phyloP scores from a whole-genome alignment of 2,888 invertebrate species.

The Tortrix viridana region DNA sequence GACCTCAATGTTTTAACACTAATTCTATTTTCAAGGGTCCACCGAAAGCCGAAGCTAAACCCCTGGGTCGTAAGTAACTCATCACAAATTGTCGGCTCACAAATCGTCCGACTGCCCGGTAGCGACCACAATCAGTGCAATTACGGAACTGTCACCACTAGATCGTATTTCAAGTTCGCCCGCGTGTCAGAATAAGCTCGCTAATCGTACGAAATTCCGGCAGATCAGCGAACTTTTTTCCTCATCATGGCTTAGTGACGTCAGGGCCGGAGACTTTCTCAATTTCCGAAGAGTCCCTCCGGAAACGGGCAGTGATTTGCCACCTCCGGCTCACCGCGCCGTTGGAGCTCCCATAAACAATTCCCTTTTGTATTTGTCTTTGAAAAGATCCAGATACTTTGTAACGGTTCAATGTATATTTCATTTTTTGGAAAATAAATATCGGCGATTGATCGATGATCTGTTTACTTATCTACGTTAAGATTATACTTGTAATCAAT shows the following conservation, averaged over 20 bases:
- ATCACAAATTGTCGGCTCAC: neutral
- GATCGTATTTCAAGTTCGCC: conserved; percentile 15
- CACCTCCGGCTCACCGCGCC: conserved; percentile 62
- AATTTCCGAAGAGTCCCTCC: conserved; percentile 64
- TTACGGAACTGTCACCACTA: conserved; percentile 16
- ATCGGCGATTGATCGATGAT: conserved; percentile 24
- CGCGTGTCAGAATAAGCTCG: conserved; percentile 21
- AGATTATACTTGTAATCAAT: neutral
- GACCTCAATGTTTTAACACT: conserved; percentile 8
- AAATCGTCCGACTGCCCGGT: conserved; percentile 6
- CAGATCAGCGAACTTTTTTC: conserved; percentile 51
- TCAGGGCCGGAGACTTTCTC: conserved; percentile 59
- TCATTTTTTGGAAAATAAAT: conserved; percentile 37
- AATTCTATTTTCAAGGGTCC: neutral
- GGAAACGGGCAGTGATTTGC: conserved; percentile 69
- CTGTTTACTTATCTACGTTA: conserved; percentile 13
- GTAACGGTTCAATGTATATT: conserved; percentile 38
- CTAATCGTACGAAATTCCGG: conserved; percentile 44
- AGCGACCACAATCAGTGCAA: conserved; percentile 24
- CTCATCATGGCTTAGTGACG: conserved; percentile 51
- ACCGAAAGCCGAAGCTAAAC: neutral
- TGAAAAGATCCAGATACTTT: conserved; percentile 39
- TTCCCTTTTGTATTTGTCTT: conserved; percentile 47
- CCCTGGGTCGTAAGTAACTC: neutral
- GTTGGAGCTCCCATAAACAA: conserved; percentile 52